Conservation (phyloP, 53 echinoderm and acorn worm species). For the Crossaster papposus region DNA sequence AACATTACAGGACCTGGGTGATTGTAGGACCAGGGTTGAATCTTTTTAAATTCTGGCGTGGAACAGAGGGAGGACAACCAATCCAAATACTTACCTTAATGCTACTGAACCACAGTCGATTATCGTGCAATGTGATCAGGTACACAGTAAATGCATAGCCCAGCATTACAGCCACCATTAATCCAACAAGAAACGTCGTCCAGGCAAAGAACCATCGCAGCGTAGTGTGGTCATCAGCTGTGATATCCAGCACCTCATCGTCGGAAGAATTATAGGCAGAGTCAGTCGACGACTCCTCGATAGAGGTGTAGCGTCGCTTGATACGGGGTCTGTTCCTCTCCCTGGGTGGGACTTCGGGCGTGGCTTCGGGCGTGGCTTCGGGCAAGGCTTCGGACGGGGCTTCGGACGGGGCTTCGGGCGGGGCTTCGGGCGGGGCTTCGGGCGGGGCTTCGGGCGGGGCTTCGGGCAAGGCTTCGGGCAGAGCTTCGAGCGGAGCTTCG, state of each 20-base stretch:
- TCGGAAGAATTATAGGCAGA: constrained; percentile 55
- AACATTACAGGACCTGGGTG: too few species aligned
- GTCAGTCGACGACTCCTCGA: constrained; percentile 32
- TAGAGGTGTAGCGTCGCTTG: constrained; percentile 17
- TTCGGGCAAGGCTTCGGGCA: too few species aligned
- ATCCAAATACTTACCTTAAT: constrained; percentile 61
- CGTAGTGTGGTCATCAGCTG: constrained; percentile 31
- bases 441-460: too few species aligned
- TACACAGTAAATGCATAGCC: constrained; percentile 65
- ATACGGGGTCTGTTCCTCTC: constrained; percentile 5
- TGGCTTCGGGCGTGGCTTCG: too few species aligned
- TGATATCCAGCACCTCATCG: constrained; percentile 41
- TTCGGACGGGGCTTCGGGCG: too few species aligned
- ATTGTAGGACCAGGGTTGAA: background rate
- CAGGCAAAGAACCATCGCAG: constrained; percentile 60
- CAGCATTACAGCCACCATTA: constrained; percentile 56
- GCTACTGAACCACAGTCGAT: constrained; percentile 65
- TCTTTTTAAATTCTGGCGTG: background rate
- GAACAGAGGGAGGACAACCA: background rate
- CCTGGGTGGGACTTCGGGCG: background rate
- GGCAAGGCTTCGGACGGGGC: too few species aligned
- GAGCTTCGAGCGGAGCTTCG: too few species aligned
- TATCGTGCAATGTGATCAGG: constrained; percentile 60
- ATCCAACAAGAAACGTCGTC: constrained; percentile 62
- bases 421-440: too few species aligned